These are phyloP conservation scores for Loris lydekkerianus DNA, from an alignment of 2,797 vertebrate genomes.

Conservation along the genomic window DNA sequence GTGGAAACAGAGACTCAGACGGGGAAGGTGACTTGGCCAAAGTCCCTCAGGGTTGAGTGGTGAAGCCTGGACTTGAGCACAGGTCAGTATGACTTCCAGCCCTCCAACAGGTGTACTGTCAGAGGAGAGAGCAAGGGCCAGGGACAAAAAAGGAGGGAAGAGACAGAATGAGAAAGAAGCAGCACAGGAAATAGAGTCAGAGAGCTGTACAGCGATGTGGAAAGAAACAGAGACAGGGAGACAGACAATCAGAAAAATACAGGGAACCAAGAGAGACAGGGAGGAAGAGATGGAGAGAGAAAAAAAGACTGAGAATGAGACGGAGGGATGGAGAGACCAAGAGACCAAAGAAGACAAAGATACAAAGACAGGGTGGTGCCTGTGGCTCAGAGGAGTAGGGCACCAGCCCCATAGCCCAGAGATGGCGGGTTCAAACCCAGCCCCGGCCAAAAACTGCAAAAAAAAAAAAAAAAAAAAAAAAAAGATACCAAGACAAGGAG, in stretches of 20 bases:
- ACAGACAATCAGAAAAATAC: background rate
- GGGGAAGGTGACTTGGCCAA: background rate
- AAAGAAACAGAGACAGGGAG: background rate
- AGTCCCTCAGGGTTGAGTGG: background rate
- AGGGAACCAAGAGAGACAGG: background rate
- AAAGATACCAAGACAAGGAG: background rate
- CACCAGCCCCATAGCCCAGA: too few relatives aligned
- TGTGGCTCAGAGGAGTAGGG: too few relatives aligned
- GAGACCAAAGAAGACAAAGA: background rate
- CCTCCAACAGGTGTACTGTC: background rate
- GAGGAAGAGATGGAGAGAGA: background rate
- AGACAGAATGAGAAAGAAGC: background rate
- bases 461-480: background rate
- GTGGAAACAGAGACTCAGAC: slow-evolving; percentile 54
- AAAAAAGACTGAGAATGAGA: background rate
- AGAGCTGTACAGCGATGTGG: background rate
- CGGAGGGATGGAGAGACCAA: background rate
- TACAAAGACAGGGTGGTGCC: background rate
- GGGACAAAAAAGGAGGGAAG: background rate
- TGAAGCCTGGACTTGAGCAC: background rate
- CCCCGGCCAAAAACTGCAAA: too few relatives aligned
- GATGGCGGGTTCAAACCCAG: too few relatives aligned
- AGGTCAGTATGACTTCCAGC: background rate
- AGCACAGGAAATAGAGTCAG: background rate
- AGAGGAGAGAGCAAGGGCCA: background rate